Base-by-base conservation (phyloP, 2,113 vertebrate species). In the Ramphastos sulfuratus region DNA sequence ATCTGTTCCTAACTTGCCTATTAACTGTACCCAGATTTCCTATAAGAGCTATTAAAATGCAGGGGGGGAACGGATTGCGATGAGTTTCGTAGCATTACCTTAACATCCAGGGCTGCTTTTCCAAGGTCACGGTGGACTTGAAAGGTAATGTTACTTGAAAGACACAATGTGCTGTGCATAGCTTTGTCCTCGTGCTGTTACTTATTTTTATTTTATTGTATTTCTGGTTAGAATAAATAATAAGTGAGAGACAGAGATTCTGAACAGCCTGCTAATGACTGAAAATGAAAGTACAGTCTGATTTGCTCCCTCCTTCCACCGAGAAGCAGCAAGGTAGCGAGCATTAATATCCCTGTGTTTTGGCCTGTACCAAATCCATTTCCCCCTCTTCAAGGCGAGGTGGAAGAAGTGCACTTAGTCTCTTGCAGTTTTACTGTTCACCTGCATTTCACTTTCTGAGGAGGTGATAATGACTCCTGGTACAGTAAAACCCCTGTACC, bases 311-410 rank as follows among this genome's bases (percentile, higher is more conserved):
- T 93, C 75, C 58, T 76, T 93, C 64, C 67, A 48, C 75, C 18
- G 4, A 77, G 67, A 42, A 85, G 74, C 74, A 77, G 93, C 94
- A 42, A 92, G 66, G 90, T 55, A 71, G 88, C 4, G 4, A 90
- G 77, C 88, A 18, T 2, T 76, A 52, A 42, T 66, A 77, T 77
- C 93, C 92, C 87, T 30, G 42, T 55, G 48, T 70, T 74, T 73
- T 87, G 95, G 96, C 86, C 95, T 95, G 91, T 89, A 89, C 89
- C 92, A 89, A 93, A 89, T 96, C 87, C 94, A 30, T 48, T 79
- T 82, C 90, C 87, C 89, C 67, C 87, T 91, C 64, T 73, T 74
- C 89, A 59, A 52, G 82, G 87, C 11, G 2, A 87, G 78, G 78
- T 76, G 84, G 64, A 59, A 93, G 89, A 83, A 92, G 82, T 89